A percentile compares a stretch with the other conserved stretches of the same genome.
Conservation (phyloP, 2,888 invertebrate genomes). For the Microctonus hyperodae region DNA sequence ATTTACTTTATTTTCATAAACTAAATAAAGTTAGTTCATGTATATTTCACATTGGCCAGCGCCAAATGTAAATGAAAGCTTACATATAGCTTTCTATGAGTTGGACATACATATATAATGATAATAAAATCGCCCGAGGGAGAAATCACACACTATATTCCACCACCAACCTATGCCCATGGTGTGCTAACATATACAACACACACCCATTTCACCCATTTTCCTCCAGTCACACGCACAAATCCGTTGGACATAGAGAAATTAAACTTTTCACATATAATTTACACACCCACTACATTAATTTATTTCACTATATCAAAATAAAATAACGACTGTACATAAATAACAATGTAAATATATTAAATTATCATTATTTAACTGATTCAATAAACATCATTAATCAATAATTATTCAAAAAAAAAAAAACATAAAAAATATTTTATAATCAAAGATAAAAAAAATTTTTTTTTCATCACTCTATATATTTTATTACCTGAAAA, state of each 20-base stretch:
- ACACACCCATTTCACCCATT: slow-evolving; percentile 15
- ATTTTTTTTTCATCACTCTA: background rate
- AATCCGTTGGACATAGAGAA: slow-evolving; percentile 35
- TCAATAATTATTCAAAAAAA: background rate
- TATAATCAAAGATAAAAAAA: background rate
- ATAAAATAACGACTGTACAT: slow-evolving; percentile 47
- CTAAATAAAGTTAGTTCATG: background rate
- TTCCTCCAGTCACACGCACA: slow-evolving; percentile 18
- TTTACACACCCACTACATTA: slow-evolving; percentile 43
- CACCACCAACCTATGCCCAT: background rate
- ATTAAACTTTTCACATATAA: slow-evolving; percentile 29
- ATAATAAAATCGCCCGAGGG: background rate
- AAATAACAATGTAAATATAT: too few species aligned
- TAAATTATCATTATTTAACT: background rate
- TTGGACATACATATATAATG: background rate
- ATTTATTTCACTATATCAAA: slow-evolving; percentile 57
- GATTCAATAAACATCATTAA: slow-evolving; percentile 34
- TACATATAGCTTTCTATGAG: too few species aligned
- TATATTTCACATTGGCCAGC: background rate
- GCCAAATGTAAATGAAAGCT: background rate
- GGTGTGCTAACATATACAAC: background rate
- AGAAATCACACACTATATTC: background rate
- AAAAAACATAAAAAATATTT: background rate
- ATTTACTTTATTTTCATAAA: background rate
- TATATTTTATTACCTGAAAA: too few species aligned